Percentiles rank a stretch among this genome's conserved stretches.
Evolutionary conservation across 2,797 vertebrate genomes (phyloP).

Genomic region (Yasuhikotakia modesta): DNA sequence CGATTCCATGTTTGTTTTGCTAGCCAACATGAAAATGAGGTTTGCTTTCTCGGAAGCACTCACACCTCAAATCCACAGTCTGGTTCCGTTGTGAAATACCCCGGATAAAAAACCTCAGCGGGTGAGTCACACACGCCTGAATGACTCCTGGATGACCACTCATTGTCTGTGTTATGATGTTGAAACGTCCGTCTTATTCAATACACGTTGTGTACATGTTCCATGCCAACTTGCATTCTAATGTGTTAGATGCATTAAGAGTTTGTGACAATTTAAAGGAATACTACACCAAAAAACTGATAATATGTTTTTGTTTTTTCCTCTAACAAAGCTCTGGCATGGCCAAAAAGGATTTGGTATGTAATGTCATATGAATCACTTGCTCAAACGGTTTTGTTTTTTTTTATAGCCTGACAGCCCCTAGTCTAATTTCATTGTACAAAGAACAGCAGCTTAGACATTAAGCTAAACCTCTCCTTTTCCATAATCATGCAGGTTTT

Average conservation of each 20-base stretch:
- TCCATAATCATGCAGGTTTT: neutral
- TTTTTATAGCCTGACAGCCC: no score
- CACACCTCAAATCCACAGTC: slow-evolving; percentile 52
- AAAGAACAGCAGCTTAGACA: neutral
- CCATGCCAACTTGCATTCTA: neutral
- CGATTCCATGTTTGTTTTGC: slow-evolving; percentile 60
- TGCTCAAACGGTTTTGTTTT: no score
- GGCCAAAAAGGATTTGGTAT: neutral
- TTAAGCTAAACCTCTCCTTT: neutral
- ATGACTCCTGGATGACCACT: slow-evolving; percentile 42
- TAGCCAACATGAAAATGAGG: slow-evolving; percentile 52
- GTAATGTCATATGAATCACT: neutral
- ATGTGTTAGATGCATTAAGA: neutral
- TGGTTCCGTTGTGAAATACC: no score
- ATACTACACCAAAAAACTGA: neutral
- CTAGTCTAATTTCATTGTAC: neutral
- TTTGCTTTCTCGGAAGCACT: slow-evolving; percentile 40
- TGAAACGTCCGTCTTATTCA: slow-evolving; percentile 20
- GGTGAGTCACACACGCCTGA: slow-evolving; percentile 48
- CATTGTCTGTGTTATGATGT: neutral
- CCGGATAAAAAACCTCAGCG: slow-evolving; percentile 28
- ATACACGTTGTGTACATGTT: slow-evolving; percentile 17
- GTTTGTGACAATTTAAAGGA: slow-evolving; percentile 15
- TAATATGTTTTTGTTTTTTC: no score
- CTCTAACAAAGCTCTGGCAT: neutral